Base-by-base conservation (phyloP, 2,797 vertebrate species). In the Rhadinocentrus ornatus region DNA sequence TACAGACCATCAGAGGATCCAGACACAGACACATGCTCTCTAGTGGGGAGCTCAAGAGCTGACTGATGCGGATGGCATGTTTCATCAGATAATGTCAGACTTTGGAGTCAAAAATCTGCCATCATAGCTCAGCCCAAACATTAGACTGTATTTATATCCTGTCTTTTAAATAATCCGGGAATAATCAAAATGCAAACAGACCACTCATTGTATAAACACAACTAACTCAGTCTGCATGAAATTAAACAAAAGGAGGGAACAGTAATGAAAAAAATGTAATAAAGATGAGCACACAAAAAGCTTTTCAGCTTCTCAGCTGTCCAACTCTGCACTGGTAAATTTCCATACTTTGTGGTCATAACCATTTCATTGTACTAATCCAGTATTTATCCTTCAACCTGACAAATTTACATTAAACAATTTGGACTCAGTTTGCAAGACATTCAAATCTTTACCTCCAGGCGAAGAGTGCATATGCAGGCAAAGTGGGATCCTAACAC, bases 1-100 rank as follows among this genome's bases (percentile, higher is more conserved):
- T 73, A 68, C 41, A 63, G 84, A 85, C 76, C 87, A 85, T 88
- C 81, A 83, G 80, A 88, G 84, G 85, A 86, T 80, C 68, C 80
- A 84, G 29, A 80, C 72, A 54, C 66, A 78, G 65, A 84, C 71
- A 64, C 72, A 68, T 69, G 39, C 52, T 78, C 77, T 74, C 78
- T 46, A 59, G 70, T 61, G 78, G 74, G 73, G 62, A 71, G 69
- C 73, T 75, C 52, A 59, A 67, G 73, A 63, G 67, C 79, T 77
- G 81, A 87, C 66, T 70, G 81, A 86, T 71, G 72, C 57, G 5
- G 58, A 69, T 62, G 62, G 68, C 69, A 54, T 66, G 73, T 73
- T 79, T 86, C 86, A 84, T 88, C 77, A 77, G 66, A 88, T 75
- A 75, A 82, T 52, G 62, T 70, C 39, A 44, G 46, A 74, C 63